A percentile compares a stretch with the other conserved stretches of the same genome.
Conservation (phyloP, 2,113 vertebrate species). For the Chroicocephalus ridibundus region DNA sequence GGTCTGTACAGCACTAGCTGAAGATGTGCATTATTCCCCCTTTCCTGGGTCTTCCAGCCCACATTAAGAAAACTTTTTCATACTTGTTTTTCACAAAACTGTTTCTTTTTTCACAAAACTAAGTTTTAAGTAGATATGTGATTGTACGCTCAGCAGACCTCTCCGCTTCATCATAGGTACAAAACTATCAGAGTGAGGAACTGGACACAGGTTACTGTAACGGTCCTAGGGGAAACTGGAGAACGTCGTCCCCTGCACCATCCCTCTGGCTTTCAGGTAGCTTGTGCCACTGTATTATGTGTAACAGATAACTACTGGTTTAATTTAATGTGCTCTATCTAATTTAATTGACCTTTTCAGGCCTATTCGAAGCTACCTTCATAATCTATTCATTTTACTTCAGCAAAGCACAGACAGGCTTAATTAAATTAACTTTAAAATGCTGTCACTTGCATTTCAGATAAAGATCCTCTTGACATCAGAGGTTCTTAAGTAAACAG, state of each 20-base stretch:
- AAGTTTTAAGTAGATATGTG: background rate
- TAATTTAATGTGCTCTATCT: background rate
- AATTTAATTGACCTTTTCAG: background rate
- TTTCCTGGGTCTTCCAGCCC: background rate
- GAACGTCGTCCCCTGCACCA: background rate
- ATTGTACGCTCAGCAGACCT: background rate
- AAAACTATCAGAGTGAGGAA: background rate
- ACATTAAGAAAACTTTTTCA: background rate
- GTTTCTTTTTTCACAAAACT: background rate
- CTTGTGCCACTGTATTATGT: background rate
- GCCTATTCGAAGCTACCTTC: background rate
- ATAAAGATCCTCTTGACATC: background rate
- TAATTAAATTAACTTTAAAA: background rate
- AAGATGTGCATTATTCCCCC: background rate
- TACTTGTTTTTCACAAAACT: background rate
- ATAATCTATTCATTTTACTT: background rate
- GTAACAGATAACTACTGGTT: background rate
- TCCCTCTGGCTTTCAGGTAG: background rate
- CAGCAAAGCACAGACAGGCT: background rate
- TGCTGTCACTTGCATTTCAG: background rate
- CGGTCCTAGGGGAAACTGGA: background rate
- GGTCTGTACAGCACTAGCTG: background rate
- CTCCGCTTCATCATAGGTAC: background rate
- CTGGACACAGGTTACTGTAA: too few relatives aligned
- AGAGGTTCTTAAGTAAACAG: background rate